Evolutionary conservation across 2,888 invertebrate genomes (phyloP).

Genomic region (Mythimna lalbum): DNA sequence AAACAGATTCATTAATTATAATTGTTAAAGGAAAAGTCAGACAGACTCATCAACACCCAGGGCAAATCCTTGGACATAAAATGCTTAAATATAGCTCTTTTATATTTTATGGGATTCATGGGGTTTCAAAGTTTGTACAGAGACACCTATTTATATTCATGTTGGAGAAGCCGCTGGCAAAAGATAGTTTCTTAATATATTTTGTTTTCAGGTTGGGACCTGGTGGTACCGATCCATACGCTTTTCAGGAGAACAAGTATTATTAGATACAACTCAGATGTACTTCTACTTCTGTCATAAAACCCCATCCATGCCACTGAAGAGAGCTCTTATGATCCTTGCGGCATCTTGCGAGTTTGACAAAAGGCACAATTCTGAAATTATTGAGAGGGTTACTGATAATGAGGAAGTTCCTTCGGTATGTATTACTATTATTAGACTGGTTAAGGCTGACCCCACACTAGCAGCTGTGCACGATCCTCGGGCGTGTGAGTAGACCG

Average conservation of each 20-base stretch:
- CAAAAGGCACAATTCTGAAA: conserved; percentile 97
- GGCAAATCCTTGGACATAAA: too few species aligned
- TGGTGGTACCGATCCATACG: conserved; percentile 99
- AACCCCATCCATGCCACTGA: conserved; percentile 98
- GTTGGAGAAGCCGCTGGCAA: not conserved
- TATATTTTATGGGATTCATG: too few species aligned
- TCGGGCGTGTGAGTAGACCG: too few species aligned
- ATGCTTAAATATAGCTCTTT: too few species aligned
- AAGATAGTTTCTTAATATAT: not conserved
- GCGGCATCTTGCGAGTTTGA: conserved; percentile 99
- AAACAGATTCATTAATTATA: not conserved
- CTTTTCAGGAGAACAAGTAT: conserved; percentile 98
- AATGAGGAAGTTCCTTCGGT: conserved; percentile 98
- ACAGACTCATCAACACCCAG: too few species aligned
- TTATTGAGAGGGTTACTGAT: conserved; percentile 97
- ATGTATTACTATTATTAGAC: conserved; percentile 72
- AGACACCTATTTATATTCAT: too few species aligned
- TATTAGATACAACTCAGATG: conserved; percentile 98
- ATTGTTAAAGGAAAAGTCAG: not conserved
- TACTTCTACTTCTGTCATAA: conserved; percentile 99
- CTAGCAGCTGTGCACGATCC: too few species aligned
- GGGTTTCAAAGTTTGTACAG: too few species aligned
- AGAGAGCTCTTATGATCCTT: conserved; percentile 98
- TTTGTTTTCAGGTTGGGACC: conserved; percentile 93
- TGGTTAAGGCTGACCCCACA: too few species aligned